phyloP scores from a whole-genome alignment of 2,888 invertebrate species.

The Scotopteryx bipunctaria region DNA sequence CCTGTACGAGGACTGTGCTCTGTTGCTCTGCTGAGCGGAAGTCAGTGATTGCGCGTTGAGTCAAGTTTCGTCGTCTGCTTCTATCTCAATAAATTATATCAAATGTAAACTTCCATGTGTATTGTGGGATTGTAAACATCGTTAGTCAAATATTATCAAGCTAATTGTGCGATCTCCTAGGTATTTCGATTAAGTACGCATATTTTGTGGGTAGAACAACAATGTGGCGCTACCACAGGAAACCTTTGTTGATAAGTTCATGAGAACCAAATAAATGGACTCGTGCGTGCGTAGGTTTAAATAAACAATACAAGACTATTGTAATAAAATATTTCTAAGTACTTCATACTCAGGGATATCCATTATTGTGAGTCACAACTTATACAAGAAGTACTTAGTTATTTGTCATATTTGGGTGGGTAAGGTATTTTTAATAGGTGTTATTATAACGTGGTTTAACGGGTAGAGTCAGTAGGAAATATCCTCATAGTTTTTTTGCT shows the following conservation, averaged over 20 bases:
- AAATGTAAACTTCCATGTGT: slow-evolving; percentile 40
- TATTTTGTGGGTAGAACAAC: neutral
- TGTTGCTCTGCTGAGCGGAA: slow-evolving; percentile 53
- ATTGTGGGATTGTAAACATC: slow-evolving; percentile 41
- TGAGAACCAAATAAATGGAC: slow-evolving; percentile 5
- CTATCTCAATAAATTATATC: slow-evolving; percentile 45
- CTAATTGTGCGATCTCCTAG: slow-evolving; percentile 29
- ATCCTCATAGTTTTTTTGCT: too few species aligned
- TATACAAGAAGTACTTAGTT: too few species aligned
- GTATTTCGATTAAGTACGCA: slow-evolving; percentile 19
- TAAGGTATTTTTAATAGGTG: too few species aligned
- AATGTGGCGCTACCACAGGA: slow-evolving; percentile 4
- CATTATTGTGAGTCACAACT: too few species aligned
- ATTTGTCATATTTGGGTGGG: too few species aligned
- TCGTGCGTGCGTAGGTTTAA: neutral
- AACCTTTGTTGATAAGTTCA: slow-evolving; percentile 3
- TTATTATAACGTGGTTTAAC: too few species aligned
- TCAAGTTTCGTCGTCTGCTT: slow-evolving; percentile 52
- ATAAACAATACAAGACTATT: neutral
- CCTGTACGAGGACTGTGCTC: slow-evolving; percentile 31
- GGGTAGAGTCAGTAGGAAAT: too few species aligned
- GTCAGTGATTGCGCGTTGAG: slow-evolving; percentile 53
- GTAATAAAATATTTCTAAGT: slow-evolving; percentile 1
- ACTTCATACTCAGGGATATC: too few species aligned
- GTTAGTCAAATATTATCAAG: slow-evolving; percentile 29